Percentiles rank a stretch among this genome's conserved stretches.
phyloP scores from a whole-genome alignment of 2,797 vertebrate species.

The Hipposideros larvatus region DNA sequence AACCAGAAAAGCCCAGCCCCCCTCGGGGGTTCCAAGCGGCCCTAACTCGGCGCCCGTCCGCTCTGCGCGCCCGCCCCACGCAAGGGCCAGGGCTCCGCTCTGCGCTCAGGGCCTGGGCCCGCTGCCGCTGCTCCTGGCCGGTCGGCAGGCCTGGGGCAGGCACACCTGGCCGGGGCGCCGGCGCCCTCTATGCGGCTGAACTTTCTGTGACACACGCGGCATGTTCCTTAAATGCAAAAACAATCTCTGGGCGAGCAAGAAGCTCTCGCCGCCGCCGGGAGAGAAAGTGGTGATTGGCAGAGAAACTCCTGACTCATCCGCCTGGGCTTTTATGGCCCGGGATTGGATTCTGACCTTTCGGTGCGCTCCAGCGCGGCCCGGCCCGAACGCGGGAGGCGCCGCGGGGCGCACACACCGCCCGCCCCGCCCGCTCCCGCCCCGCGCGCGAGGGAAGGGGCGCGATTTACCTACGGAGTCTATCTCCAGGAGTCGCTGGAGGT shows the following conservation, averaged over 20 bases:
- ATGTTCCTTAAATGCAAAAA: slow-evolving; percentile 72
- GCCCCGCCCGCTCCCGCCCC: slow-evolving; percentile 72
- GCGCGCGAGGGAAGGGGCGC: slow-evolving; percentile 90
- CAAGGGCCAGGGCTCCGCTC: neutral
- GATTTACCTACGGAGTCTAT: slow-evolving; percentile 99
- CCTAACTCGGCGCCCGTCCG: too few relatives aligned
- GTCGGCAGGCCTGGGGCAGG: neutral
- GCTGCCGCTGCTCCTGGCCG: neutral
- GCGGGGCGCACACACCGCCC: slow-evolving; percentile 19
- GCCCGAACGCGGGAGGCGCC: neutral
- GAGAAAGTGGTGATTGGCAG: slow-evolving; percentile 80
- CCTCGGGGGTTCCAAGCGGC: too few relatives aligned
- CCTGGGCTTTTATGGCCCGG: slow-evolving; percentile 79
- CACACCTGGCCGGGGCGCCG: slow-evolving; percentile 56
- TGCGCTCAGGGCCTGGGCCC: neutral
- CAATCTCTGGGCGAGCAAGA: slow-evolving; percentile 53
- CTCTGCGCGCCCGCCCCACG: neutral
- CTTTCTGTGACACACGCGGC: slow-evolving; percentile 68
- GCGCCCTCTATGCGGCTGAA: slow-evolving; percentile 63
- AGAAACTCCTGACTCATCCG: slow-evolving; percentile 82
- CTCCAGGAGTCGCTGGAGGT: slow-evolving; percentile 99
- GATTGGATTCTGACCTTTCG: slow-evolving; percentile 84
- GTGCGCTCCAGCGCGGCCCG: slow-evolving; percentile 71
- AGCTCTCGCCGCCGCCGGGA: slow-evolving; percentile 38
- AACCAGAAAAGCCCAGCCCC: neutral